These are phyloP conservation scores for Agriopis leucophaearia DNA, from an alignment of 2,888 invertebrate genomes.

Conservation along the genomic window DNA sequence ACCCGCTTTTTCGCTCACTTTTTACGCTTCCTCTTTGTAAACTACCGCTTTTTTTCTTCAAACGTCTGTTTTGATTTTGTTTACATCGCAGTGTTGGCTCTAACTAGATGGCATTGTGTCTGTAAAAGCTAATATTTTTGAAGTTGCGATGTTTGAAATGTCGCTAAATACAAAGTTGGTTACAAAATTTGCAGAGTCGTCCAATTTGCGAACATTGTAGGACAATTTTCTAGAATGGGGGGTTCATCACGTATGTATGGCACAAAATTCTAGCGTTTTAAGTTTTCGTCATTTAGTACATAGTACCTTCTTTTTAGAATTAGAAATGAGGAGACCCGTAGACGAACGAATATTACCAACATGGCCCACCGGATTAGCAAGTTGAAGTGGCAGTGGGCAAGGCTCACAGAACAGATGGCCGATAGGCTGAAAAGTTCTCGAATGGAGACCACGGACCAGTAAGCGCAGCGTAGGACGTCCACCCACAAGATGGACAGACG, in stretches of 20 bases:
- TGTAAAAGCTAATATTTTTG: slow-evolving; percentile 32
- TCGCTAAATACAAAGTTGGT: slow-evolving; percentile 30
- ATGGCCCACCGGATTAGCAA: too few relatives aligned
- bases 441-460: too few relatives aligned
- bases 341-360: too few relatives aligned
- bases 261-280: slow-evolving; percentile 5
- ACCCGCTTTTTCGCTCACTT: slow-evolving; percentile 35
- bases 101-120: slow-evolving; percentile 41
- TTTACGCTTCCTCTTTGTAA: slow-evolving; percentile 21
- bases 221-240: slow-evolving; percentile 21
- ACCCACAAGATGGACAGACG: too few relatives aligned
- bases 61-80: slow-evolving; percentile 42
- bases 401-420: too few relatives aligned
- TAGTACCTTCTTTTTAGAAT: too few relatives aligned
- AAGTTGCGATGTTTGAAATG: slow-evolving; percentile 12
- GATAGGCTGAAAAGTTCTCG: too few relatives aligned
- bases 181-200: slow-evolving; percentile 15
- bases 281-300: neutral
- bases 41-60: slow-evolving; percentile 36
- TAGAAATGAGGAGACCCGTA: too few relatives aligned
- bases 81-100: slow-evolving; percentile 30
- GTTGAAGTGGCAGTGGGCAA: too few relatives aligned
- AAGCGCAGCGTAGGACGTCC: too few relatives aligned
- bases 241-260: slow-evolving; percentile 13
- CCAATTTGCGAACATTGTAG: slow-evolving; percentile 32